Base-by-base conservation (phyloP, 1,140 invertebrate genomes). In the Ericerus pela region DNA sequence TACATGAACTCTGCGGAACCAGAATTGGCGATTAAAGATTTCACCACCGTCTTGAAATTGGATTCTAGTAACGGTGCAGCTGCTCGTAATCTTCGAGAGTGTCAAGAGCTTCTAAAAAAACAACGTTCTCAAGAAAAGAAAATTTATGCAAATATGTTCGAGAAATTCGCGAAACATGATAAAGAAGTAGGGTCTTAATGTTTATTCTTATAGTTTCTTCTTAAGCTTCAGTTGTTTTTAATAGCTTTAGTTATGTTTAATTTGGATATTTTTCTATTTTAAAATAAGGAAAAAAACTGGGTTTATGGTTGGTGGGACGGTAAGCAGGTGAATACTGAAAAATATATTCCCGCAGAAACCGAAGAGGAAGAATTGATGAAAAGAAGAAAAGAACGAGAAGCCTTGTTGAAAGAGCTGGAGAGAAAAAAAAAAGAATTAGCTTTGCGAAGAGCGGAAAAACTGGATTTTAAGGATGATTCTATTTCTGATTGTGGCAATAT, bases 141-240 rank as follows among this genome's bases (percentile, higher is more conserved):
- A 64, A 74, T 90, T 11, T 99, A 94, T 70, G 81, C 81, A 2
- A 93, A 92, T 67, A 96, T 99, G 88, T 97, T 99, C 67, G 81
- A 86, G 60, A 88, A 86, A 69, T 85, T 89, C 71, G 85, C 85
- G 1, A 78, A 81, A 63, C 75, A 78, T 67, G 85, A 89, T 69
- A 79, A 77, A 69, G 78, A 86, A 79, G 85, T 88, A 55, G 62
- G 38, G 47, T 30, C 24, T 59, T 41, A 3, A 47, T 4, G 8
- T 10, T 41, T 51, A 29, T 6, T 14, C 3, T 10, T 16, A 51
- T 30, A 28, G 16, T 47, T 47, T 33, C 16, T 18, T 36, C 24
- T 41, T 51, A 51, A 30, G 11, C 37, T 33, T 38, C 6, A n/a
- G n/a, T 26, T 51, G 10, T 16, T 16, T 28, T 2, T 41, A 43